A percentile compares a stretch with the other conserved stretches of the same genome.
phyloP scores from a whole-genome alignment of 1,140 invertebrate species.

The Acromyrmex echinatior region DNA sequence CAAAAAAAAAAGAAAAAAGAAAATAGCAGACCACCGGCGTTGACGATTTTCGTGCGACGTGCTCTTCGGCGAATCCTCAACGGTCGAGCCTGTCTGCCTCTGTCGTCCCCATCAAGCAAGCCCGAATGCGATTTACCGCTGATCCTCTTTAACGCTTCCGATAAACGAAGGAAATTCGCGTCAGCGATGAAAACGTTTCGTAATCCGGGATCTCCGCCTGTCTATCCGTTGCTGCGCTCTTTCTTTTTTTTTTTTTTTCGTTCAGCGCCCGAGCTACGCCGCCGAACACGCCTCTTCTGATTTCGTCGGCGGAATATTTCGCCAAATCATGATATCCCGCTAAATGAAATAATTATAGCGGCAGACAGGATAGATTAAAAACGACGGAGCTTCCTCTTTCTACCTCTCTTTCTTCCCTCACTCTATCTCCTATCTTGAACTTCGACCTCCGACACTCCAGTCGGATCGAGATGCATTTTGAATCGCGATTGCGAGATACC shows the following conservation, averaged over 20 bases:
- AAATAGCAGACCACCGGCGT: background rate
- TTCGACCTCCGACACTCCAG: background rate
- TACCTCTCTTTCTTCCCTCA: background rate
- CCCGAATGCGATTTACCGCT: constrained; percentile 72
- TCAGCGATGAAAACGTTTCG: constrained; percentile 75
- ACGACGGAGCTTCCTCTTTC: background rate
- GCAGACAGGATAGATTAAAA: constrained; percentile 62
- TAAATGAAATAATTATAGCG: constrained; percentile 60
- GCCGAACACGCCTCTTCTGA: constrained; percentile 48
- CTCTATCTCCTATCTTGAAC: background rate
- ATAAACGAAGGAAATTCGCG: constrained; percentile 76
- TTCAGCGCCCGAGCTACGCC: constrained; percentile 18
- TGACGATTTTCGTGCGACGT: constrained; percentile 46
- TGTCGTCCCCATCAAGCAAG: constrained; percentile 50
- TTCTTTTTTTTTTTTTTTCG: background rate
- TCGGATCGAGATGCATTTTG: constrained; percentile 22
- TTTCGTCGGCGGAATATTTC: constrained; percentile 22
- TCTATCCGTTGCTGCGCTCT: constrained; percentile 23
- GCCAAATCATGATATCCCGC: constrained; percentile 43
- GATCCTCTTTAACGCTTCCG: constrained; percentile 76
- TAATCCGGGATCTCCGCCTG: constrained; percentile 72
- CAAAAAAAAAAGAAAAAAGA: background rate
- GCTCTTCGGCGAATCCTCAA: constrained; percentile 12
- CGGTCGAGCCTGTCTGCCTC: constrained; percentile 41
- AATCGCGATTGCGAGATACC: constrained; percentile 55